Conservation (phyloP, 2,888 invertebrate genomes). For the Amphipoea oculea region DNA sequence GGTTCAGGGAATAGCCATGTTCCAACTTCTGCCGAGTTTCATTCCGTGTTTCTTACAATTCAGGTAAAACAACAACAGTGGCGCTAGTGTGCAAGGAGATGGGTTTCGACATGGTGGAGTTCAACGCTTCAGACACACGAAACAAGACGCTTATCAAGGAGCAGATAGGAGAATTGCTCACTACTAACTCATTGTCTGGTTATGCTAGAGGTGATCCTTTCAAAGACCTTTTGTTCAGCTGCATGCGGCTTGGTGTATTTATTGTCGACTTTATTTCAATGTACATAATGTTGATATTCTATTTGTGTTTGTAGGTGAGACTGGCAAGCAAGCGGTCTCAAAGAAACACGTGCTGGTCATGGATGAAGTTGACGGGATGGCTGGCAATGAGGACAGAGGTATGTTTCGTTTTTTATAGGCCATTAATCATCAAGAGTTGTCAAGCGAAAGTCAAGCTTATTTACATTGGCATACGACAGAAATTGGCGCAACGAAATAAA, state of each 20-base stretch:
- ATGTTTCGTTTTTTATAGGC: slow-evolving; percentile 16
- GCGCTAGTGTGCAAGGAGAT: slow-evolving; percentile 96
- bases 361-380: slow-evolving; percentile 99
- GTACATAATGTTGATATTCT: neutral
- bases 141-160: slow-evolving; percentile 96
- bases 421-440: neutral
- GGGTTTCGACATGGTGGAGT: slow-evolving; percentile 97
- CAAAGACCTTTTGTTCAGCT: neutral
- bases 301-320: slow-evolving; percentile 75
- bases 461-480: neutral
- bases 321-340: slow-evolving; percentile 88
- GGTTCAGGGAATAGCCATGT: too few relatives aligned
- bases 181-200: slow-evolving; percentile 93
- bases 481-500: neutral
- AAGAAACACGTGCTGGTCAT: slow-evolving; percentile 98
- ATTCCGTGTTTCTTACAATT: neutral
- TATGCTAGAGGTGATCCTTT: slow-evolving; percentile 91
- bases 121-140: slow-evolving; percentile 99
- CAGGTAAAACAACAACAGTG: slow-evolving; percentile 97
- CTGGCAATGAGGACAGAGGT: slow-evolving; percentile 99
- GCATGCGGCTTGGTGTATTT: neutral
- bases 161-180: slow-evolving; percentile 95
- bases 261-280: neutral
- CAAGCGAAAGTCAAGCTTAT: slow-evolving; percentile 4
- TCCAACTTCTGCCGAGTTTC: neutral